A percentile compares a stretch with the other conserved stretches of the same genome.
Evolutionary conservation across 2,888 invertebrate genomes (phyloP).

Genomic region (Bimastos eiseni): DNA sequence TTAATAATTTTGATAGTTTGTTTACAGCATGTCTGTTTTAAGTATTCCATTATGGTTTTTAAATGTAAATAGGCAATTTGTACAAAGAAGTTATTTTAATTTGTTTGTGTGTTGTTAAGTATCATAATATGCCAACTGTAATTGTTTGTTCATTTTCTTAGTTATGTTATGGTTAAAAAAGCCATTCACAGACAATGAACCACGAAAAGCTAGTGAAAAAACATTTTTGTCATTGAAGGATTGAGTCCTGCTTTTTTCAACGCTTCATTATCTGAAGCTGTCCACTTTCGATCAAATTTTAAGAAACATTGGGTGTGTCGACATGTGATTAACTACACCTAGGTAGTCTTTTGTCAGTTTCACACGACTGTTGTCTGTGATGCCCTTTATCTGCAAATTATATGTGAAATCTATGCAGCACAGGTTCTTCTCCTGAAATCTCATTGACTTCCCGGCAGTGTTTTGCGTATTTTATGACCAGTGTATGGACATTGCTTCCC

Average conservation of each 20-base stretch:
- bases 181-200: too few species aligned
- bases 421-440: background rate
- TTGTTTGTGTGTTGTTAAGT: background rate
- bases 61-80: conserved; percentile 9
- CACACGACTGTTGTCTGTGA: background rate
- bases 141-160: background rate
- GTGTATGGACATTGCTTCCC: background rate
- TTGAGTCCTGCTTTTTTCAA: background rate
- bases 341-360: conserved; percentile 8
- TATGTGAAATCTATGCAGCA: conserved; percentile 13
- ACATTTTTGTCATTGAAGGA: too few species aligned
- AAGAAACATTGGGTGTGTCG: background rate
- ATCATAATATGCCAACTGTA: background rate
- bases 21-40: conserved; percentile 38
- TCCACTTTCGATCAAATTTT: background rate
- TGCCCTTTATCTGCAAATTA: background rate
- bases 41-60: background rate
- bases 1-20: conserved; percentile 14
- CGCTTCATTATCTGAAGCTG: too few species aligned
- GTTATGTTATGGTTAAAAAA: background rate
- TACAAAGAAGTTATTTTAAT: background rate
- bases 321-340: background rate
- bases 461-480: background rate
- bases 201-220: too few species aligned
- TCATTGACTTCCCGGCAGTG: background rate